Evolutionary conservation across 1,140 invertebrate genomes (phyloP).

Genomic region (Solen grandis): DNA sequence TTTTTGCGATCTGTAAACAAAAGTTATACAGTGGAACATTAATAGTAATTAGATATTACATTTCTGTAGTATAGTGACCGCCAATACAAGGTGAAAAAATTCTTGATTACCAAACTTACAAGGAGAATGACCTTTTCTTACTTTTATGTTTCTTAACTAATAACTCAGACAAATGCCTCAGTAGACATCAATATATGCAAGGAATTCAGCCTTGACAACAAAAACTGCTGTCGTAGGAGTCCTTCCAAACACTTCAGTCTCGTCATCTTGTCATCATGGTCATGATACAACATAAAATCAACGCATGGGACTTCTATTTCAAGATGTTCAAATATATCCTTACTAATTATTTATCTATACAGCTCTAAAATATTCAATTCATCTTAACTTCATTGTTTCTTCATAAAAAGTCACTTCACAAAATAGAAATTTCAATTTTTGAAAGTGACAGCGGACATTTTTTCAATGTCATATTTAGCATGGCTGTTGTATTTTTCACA

Average conservation of each 20-base stretch:
- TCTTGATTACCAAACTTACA: not conserved
- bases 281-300: not conserved
- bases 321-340: not conserved
- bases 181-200: not conserved
- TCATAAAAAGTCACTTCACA: too few species aligned
- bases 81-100: not conserved
- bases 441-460: not conserved
- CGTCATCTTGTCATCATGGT: conserved; percentile 35
- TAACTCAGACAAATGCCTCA: conserved; percentile 34
- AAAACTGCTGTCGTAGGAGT: not conserved
- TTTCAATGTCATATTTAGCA: not conserved
- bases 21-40: not conserved
- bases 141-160: not conserved
- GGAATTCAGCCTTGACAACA: not conserved
- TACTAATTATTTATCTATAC: too few species aligned
- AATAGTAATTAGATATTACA: not conserved
- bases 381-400: too few species aligned
- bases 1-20: conserved; percentile 83
- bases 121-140: not conserved
- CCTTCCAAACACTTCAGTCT: not conserved
- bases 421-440: not conserved
- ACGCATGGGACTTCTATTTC: not conserved
- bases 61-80: not conserved
- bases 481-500: not conserved
- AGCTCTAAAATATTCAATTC: too few species aligned